Evolutionary conservation across 2,113 vertebrate species (phyloP), one percentile per base, ranked within the genome.

Genomic region (Paralichthys olivaceus): DNA sequence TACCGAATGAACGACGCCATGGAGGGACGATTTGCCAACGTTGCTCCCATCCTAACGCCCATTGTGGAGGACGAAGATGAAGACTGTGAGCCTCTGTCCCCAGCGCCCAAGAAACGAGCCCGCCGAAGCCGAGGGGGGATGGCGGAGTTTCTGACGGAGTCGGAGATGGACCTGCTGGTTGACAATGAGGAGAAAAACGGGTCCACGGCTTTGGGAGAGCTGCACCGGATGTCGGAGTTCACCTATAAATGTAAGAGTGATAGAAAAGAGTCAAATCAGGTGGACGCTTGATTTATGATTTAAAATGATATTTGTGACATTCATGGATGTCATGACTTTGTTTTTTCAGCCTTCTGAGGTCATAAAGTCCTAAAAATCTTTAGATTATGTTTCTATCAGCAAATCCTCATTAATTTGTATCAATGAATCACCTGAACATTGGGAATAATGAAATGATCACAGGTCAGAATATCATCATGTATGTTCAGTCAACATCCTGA

Each of bases 1-100:
- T 91, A 92, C 85, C 83, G 92, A 0, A 93, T 94, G 94, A 93
- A 94, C 8, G 93, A 94, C 37, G 93, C 94, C 68, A 90, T 94
- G 86, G 92, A 93, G 69, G 92, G 93, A 3, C 89, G 93, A 0
- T 86, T 94, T 1, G 57, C 89, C 0, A 86, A 84, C 1, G 80
- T 83, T 0, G 92, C 91, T 0, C 88, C 91, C 22, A 62, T 89
- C 69, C 89, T 94, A 61, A 81, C 85, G 9, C 87, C 93, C 32
- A 81, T 93, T 7, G 79, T 87, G 17, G 89, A 91, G 70, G 88
- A 90, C 7, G 91, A 89, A n/a, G 92, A 93, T 4, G 92, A 93
- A 2, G 88, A 92, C 61, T 89, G 83, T 0, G 91, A 92, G 66
- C 56, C 86, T 5, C 67, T 89, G 29, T 88, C 89, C 0, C 84